Conservation (phyloP, 2,888 invertebrate genomes). For the Asteroscopus sphinx region DNA sequence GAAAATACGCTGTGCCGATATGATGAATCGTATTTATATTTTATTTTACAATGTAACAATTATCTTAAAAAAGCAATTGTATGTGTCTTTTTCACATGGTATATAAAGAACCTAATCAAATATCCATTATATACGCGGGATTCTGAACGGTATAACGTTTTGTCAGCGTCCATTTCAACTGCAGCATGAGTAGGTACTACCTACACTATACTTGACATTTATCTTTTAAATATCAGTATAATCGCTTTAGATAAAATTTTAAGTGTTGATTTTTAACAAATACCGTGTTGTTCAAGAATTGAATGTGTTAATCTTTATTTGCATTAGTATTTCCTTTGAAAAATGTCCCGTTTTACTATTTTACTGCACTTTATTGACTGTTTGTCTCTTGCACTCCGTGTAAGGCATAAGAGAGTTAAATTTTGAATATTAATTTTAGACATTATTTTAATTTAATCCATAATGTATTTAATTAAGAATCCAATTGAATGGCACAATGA, state of each 20-base stretch:
- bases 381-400: slow-evolving; percentile 73
- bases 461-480: slow-evolving; percentile 83
- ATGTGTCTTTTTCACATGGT: slow-evolving; percentile 28
- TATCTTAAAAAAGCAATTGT: slow-evolving; percentile 21
- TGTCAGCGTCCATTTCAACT: slow-evolving; percentile 20
- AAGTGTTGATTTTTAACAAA: slow-evolving; percentile 16
- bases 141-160: slow-evolving; percentile 37
- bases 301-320: slow-evolving; percentile 14
- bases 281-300: slow-evolving; percentile 11
- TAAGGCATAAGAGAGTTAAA: slow-evolving; percentile 79
- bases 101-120: slow-evolving; percentile 37
- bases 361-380: slow-evolving; percentile 15
- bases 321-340: slow-evolving; percentile 10
- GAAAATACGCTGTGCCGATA: not conserved
- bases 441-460: slow-evolving; percentile 78
- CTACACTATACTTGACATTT: slow-evolving; percentile 8
- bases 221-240: slow-evolving; percentile 18
- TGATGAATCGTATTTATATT: slow-evolving; percentile 38
- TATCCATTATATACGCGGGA: slow-evolving; percentile 16
- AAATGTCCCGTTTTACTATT: slow-evolving; percentile 16
- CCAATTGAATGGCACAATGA: slow-evolving; percentile 77
- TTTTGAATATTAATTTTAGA: slow-evolving; percentile 77
- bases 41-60: slow-evolving; percentile 34
- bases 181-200: slow-evolving; percentile 5
- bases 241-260: slow-evolving; percentile 38